Base-by-base conservation (phyloP, 2,797 vertebrate species). In the Leptatherina wallacei region DNA sequence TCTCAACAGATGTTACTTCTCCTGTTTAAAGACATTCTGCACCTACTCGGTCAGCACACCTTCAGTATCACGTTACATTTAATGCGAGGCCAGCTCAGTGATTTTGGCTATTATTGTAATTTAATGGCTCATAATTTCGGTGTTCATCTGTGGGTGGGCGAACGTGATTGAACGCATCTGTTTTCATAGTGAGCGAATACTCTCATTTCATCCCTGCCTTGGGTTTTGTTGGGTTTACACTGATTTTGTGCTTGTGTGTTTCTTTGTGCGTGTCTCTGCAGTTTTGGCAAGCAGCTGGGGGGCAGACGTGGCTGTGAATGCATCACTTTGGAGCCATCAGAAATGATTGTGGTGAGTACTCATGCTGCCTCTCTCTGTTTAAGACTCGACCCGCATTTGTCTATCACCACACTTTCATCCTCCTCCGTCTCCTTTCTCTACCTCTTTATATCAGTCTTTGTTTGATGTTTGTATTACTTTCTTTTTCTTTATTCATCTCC, bases 301-400 rank as follows among this genome's bases (percentile, higher is more conserved):
- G 97, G 97, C 84, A 96, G 97, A 88, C 93, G 97, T 92, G 97
- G 97, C 92, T 98, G 96, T 85, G 96, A 99, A 92, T 99, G 97
- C 93, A 96, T 98, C 95, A 97, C 97, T 81, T 88, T 99, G 93
- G 96, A 99, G 88, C 96, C 97, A 80, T 98, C 97, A 91, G 97
- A 99, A 95, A 99, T 99, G 96, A 98, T 99, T 91, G 97, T 99
- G 96, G 97, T 99, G 95, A 96, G 97, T 89, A 69, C 9, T 67
- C 55, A 65, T 6, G 14, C 56, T 0, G 10, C 11, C 3, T 27
- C 32, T 57, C 54, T 60, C 52, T 77, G 30, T 16, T 22, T 61
- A 24, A 47, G 18, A n/a, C 18, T 30, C 6, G 0, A 38, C 56
- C 38, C 51, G 14, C 64, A 32, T 80, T 70, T 79, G 29, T 75